Percentiles rank a stretch among this genome's conserved stretches.
phyloP scores from a whole-genome alignment of 1,140 invertebrate genomes.

The Cardiocondyla obscurior region DNA sequence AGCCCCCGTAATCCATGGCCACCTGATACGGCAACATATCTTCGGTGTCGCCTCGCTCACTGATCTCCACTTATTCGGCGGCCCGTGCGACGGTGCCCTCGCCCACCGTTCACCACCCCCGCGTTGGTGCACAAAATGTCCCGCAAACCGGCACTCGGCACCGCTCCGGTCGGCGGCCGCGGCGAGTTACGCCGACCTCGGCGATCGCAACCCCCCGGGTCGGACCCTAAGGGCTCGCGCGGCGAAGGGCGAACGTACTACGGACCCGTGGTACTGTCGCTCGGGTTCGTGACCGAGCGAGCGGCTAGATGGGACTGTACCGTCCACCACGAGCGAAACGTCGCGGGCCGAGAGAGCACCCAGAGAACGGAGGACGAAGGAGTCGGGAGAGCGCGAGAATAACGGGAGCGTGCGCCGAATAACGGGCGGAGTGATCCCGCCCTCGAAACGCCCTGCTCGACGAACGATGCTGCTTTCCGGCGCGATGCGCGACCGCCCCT shows the following conservation, averaged over 20 bases:
- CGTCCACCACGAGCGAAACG: constrained; percentile 57
- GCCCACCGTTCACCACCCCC: constrained; percentile 16
- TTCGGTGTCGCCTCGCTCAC: constrained; percentile 34
- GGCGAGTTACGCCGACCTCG: neutral
- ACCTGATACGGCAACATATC: constrained; percentile 94
- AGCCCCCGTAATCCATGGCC: constrained; percentile 94
- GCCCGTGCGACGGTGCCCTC: neutral
- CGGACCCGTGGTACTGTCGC: constrained; percentile 51
- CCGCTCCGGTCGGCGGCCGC: constrained; percentile 1
- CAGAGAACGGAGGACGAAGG: constrained; percentile 63
- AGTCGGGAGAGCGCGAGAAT: constrained; percentile 56
- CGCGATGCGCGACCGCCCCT: constrained; percentile 31
- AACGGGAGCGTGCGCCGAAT: constrained; percentile 67
- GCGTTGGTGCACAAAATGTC: constrained; percentile 34
- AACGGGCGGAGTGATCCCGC: constrained; percentile 40
- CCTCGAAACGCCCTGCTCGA: constrained; percentile 34
- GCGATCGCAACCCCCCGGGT: neutral
- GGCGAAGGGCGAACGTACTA: constrained; percentile 37
- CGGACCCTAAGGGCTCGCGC: neutral
- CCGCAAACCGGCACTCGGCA: neutral
- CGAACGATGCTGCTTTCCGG: constrained; percentile 37
- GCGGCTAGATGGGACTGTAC: constrained; percentile 71
- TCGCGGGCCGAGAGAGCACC: constrained; percentile 38
- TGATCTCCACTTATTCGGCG: constrained; percentile 11
- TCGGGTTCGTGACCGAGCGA: constrained; percentile 68